phyloP scores from a whole-genome alignment of 2,797 vertebrate genomes.

The Nothura maculosa region DNA sequence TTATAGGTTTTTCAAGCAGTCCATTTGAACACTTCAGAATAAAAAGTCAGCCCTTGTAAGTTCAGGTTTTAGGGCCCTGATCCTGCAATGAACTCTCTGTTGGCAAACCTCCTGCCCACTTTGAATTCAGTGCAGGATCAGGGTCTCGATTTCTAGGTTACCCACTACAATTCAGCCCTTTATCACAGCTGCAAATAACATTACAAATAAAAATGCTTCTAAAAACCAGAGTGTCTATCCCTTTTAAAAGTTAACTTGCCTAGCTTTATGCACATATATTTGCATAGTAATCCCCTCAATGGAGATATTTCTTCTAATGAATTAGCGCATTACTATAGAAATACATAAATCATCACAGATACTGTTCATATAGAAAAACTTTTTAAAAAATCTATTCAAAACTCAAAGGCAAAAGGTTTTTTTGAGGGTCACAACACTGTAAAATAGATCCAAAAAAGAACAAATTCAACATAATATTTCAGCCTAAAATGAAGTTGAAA shows the following conservation, averaged over 20 bases:
- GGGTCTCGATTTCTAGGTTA: constrained; percentile 19
- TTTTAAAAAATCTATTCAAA: neutral
- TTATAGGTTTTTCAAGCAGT: constrained; percentile 66
- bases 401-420: neutral
- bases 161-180: constrained; percentile 31
- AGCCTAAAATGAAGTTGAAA: neutral
- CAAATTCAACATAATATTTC: neutral
- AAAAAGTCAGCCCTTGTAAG: constrained; percentile 7
- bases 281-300: constrained; percentile 56
- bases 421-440: neutral
- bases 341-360: constrained; percentile 53
- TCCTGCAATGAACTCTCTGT: neutral
- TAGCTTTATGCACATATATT: constrained; percentile 62
- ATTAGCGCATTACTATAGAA: constrained; percentile 42
- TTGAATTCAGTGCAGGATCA: constrained; percentile 36
- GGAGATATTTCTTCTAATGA: constrained; percentile 9
- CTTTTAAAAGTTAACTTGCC: constrained; percentile 57
- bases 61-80: constrained; percentile 49
- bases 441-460: neutral
- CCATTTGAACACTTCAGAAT: constrained; percentile 56
- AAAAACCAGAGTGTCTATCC: constrained; percentile 9
- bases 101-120: constrained; percentile 21
- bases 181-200: constrained; percentile 53
- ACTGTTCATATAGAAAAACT: constrained; percentile 30
- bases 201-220: constrained; percentile 45